A percentile compares a stretch with the other conserved stretches of the same genome.
Evolutionary conservation across 2,888 invertebrate species (phyloP).

Genomic region (Lasioglossum vierecki): DNA sequence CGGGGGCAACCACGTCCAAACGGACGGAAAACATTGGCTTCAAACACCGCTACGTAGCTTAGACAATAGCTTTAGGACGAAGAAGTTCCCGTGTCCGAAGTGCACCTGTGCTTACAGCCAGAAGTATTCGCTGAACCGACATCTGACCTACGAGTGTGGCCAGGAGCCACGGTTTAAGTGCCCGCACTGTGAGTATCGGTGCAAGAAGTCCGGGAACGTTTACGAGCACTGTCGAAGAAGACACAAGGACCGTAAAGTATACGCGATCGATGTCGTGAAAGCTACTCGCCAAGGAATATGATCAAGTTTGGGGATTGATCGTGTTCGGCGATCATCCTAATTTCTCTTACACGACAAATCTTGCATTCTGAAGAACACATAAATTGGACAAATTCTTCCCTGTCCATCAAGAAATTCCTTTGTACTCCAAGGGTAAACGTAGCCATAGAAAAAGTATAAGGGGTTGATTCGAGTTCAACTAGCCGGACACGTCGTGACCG

Average conservation of each 20-base stretch:
- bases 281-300: background rate
- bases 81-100: constrained; percentile 60
- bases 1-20: constrained; percentile 26
- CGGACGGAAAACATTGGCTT: constrained; percentile 22
- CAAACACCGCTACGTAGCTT: constrained; percentile 29
- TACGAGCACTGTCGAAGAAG: constrained; percentile 67
- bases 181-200: constrained; percentile 77
- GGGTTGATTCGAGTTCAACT: background rate
- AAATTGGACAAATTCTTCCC: no score
- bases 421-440: background rate
- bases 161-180: constrained; percentile 76
- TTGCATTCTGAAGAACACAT: background rate
- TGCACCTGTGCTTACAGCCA: constrained; percentile 67
- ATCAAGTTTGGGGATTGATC: background rate
- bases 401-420: background rate
- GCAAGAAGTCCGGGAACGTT: constrained; percentile 76
- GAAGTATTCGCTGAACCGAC: constrained; percentile 64
- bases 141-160: constrained; percentile 76
- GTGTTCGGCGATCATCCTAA: background rate
- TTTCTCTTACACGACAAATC: background rate
- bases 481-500: background rate
- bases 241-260: constrained; percentile 55
- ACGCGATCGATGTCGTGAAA: constrained; percentile 55
- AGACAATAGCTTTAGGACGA: constrained; percentile 37
- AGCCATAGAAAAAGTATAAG: no score